Evolutionary conservation across 2,888 invertebrate species (phyloP), one percentile per base, ranked within the genome.

Genomic region (Drosophila incognita): DNA sequence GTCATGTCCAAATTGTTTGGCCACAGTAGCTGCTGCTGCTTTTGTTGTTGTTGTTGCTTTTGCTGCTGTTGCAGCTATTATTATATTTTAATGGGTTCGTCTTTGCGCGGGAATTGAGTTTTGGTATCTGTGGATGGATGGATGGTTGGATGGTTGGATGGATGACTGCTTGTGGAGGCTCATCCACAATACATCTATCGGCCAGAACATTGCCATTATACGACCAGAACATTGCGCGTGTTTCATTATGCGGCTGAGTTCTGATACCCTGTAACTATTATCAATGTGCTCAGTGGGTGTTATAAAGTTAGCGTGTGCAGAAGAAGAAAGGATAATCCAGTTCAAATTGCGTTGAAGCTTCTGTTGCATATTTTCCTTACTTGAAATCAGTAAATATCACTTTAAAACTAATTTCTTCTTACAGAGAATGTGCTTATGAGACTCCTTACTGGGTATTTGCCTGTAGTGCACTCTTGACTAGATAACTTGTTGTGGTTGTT

Each of bases 41-140:
- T 27, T 15, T 56, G 56, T 4, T 62, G 61, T 5, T 66, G 54
- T 24, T 64, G 56, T 31, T 49, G 57, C 15, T 52, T 21, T n/a
- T 36, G 21, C n/a, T 36, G 71, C 36, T 71, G 80, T 59, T 70
- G 65, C 77, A 65, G 78, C 88, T 88, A 86, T 89, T 89, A 87
- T 87, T 89, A 89, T 88, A 88, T 87, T 87, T 89, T 89, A 87
- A 87, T 88, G 90, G 87, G 88, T 67, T 74, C 24, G 74, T 74
- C 74, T 83, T 88, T 89, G 87, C 83, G 83, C 81, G 62, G 78
- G 75, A 51, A 79, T 81, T 88, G 83, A 63, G 63, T 59, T 80
- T 82, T 72, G 54, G 51, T 18, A 36, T 27, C 21, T 42, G 61
- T 57, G 21, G 38, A 65, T 63, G 65, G 54, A 46, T 66, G 68